A percentile compares a stretch with the other conserved stretches of the same genome.
Evolutionary conservation across 2,797 vertebrate species (phyloP).

Genomic region (Muscicapa comitata): DNA sequence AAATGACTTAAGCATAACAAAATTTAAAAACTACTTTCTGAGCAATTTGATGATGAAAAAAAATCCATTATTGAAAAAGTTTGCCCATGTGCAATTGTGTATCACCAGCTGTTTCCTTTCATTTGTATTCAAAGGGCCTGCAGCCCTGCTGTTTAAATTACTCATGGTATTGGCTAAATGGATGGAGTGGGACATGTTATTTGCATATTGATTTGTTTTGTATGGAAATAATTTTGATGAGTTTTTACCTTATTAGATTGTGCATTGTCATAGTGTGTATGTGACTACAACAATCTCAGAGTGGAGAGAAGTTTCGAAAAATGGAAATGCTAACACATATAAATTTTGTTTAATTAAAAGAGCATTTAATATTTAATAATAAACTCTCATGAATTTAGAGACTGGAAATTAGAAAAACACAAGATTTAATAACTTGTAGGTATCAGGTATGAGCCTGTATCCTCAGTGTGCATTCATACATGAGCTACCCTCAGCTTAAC

Average conservation of each 20-base stretch:
- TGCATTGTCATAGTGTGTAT: not conserved
- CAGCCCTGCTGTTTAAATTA: not conserved
- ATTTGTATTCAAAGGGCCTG: constrained; percentile 39
- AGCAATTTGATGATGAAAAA: not conserved
- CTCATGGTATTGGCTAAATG: constrained; percentile 25
- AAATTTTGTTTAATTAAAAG: not conserved
- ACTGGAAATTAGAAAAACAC: not conserved
- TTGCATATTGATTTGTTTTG: constrained; percentile 58
- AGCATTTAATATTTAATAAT: not conserved
- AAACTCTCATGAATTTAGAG: not conserved
- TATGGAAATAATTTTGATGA: constrained; percentile 54
- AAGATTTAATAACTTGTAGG: not conserved
- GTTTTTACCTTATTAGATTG: constrained; percentile 22
- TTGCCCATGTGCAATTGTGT: not conserved
- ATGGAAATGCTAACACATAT: not conserved
- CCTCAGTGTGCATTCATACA: not conserved
- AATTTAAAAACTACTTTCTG: not conserved
- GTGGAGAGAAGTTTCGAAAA: not conserved
- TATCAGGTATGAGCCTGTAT: not conserved
- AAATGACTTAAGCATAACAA: not conserved
- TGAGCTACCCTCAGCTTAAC: not conserved
- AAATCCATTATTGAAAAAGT: not conserved
- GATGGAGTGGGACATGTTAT: constrained; percentile 22
- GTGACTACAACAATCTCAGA: not conserved
- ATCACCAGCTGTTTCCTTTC: constrained; percentile 21